Conservation (phyloP, 2,113 vertebrate genomes). For the Calonectris borealis region DNA sequence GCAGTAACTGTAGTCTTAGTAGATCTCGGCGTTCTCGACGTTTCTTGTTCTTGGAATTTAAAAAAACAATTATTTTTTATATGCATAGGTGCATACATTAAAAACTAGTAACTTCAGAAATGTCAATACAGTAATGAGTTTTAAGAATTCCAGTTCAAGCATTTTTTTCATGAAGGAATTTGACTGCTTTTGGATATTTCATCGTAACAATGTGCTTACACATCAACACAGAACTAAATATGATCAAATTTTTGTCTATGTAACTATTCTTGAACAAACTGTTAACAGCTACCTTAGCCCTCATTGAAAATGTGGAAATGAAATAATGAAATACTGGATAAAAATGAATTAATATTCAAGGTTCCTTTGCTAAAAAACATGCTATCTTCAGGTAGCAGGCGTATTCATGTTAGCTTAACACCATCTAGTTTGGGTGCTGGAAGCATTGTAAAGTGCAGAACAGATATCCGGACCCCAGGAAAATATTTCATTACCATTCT, state of each 20-base stretch:
- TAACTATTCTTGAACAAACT: neutral
- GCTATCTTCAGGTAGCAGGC: neutral
- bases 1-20: slow-evolving; percentile 89
- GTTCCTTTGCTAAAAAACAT: neutral
- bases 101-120: neutral
- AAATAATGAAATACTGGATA: neutral
- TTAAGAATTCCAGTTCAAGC: neutral
- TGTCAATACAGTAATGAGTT: neutral
- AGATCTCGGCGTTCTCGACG: slow-evolving; percentile 93
- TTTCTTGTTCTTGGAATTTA: slow-evolving; percentile 89
- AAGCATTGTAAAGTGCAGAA: neutral
- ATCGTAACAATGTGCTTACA: neutral
- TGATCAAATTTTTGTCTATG: neutral
- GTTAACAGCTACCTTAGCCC: neutral
- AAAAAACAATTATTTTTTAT: neutral
- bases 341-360: neutral
- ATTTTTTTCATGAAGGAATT: neutral
- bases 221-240: neutral
- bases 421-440: neutral
- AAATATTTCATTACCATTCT: neutral
- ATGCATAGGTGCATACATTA: neutral
- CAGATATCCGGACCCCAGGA: neutral
- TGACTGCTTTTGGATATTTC: neutral
- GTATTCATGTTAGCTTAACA: neutral
- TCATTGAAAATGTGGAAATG: neutral